Percentiles rank a stretch among this genome's conserved stretches.
Conservation (phyloP, 1,140 invertebrate species). For the Aphelinus certus region DNA sequence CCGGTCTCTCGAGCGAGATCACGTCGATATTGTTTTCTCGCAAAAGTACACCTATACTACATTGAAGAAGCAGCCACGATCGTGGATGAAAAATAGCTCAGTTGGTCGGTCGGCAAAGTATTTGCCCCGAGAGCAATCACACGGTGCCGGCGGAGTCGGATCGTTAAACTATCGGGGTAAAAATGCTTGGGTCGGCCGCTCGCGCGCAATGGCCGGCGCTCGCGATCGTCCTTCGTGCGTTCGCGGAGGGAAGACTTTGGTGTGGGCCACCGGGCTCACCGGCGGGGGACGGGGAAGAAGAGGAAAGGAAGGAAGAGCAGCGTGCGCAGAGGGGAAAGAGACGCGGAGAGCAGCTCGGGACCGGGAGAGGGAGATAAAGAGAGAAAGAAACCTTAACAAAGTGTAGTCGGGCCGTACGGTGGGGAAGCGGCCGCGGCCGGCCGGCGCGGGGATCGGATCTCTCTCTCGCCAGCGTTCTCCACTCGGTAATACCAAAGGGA, state of each 20-base stretch:
- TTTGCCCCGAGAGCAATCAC: no score
- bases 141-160: neutral
- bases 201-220: no score
- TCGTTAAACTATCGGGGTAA: slow-evolving; percentile 2
- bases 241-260: slow-evolving; percentile 6
- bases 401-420: slow-evolving; percentile 14
- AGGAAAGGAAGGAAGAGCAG: neutral
- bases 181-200: slow-evolving; percentile 26
- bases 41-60: no score
- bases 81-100: no score
- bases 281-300: neutral
- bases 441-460: slow-evolving; percentile 10
- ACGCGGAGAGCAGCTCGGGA: neutral
- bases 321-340: neutral
- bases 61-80: no score
- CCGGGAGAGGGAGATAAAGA: slow-evolving; percentile 11
- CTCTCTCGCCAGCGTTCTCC: slow-evolving; percentile 5
- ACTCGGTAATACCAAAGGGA: neutral
- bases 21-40: no score
- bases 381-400: slow-evolving; percentile 30
- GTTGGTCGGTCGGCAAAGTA: no score
- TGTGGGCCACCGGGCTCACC: neutral
- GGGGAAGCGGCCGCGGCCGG: neutral
- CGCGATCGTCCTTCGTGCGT: neutral
- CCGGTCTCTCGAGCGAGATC: no score